Conservation (phyloP, 2,797 vertebrate genomes). For the Tapera naevia region DNA sequence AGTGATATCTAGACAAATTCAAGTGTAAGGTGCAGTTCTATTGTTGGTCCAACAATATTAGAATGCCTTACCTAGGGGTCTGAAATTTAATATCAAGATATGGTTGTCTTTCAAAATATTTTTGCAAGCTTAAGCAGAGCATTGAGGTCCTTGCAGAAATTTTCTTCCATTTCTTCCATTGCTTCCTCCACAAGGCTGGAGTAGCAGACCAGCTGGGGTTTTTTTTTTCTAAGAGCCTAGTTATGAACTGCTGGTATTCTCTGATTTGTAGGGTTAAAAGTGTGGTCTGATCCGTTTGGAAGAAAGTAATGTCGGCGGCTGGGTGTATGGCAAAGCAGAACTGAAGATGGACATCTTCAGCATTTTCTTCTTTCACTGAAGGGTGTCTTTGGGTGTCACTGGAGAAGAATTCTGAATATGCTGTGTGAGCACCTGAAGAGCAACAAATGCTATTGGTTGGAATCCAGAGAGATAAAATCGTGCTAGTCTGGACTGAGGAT, state of each 20-base stretch:
- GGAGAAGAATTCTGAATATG: conserved; percentile 21
- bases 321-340: background rate
- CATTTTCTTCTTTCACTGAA: background rate
- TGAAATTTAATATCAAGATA: background rate
- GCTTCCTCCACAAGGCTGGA: background rate
- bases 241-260: conserved; percentile 28
- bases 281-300: conserved; percentile 83
- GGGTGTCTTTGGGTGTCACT: background rate
- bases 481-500: background rate
- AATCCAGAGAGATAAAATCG: background rate
- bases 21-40: background rate
- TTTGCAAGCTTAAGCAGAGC: background rate
- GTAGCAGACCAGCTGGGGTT: background rate
- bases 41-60: background rate
- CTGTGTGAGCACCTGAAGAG: background rate
- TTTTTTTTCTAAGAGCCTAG: background rate
- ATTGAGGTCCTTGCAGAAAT: background rate
- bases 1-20: background rate
- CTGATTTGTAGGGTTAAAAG: conserved; percentile 79
- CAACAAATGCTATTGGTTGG: background rate
- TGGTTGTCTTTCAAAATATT: background rate
- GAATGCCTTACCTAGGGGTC: background rate
- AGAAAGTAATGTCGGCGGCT: conserved; percentile 69
- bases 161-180: background rate
- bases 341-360: conserved; percentile 31